Evolutionary conservation across 2,797 vertebrate species (phyloP).

Genomic region (Hipposideros larvatus): DNA sequence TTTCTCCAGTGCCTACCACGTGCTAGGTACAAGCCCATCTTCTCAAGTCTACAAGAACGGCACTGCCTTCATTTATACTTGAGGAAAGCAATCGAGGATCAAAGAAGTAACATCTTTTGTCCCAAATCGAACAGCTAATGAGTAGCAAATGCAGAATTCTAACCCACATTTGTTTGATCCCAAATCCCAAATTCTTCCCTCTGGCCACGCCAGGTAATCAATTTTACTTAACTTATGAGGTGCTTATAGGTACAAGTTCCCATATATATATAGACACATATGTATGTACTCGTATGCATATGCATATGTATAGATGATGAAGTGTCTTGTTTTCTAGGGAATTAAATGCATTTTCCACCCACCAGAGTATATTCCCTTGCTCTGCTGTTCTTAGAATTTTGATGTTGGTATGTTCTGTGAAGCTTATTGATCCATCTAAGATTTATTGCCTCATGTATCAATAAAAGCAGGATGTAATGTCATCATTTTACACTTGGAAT

Average conservation of each 20-base stretch:
- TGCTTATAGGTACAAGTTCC: background rate
- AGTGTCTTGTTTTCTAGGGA: slow-evolving; percentile 2
- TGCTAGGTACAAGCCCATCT: background rate
- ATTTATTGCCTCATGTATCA: slow-evolving; percentile 56
- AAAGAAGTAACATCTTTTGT: background rate
- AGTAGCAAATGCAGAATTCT: background rate
- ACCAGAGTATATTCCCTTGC: background rate
- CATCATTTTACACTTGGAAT: background rate
- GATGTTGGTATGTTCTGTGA: background rate
- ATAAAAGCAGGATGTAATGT: slow-evolving; percentile 4
- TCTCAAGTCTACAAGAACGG: background rate
- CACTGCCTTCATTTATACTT: background rate
- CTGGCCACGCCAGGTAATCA: background rate
- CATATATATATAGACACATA: no score
- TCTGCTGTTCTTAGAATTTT: slow-evolving; percentile 53
- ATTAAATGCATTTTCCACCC: slow-evolving; percentile 31
- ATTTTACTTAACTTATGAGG: slow-evolving; percentile 19
- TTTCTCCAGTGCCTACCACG: background rate
- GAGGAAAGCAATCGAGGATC: background rate
- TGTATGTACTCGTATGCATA: background rate
- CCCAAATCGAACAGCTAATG: background rate
- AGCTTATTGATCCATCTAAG: slow-evolving; percentile 19
- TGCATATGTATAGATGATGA: background rate
- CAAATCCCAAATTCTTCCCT: background rate
- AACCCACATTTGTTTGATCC: background rate